Conservation (phyloP, 2,797 vertebrate species). For the Sebastes dallii region DNA sequence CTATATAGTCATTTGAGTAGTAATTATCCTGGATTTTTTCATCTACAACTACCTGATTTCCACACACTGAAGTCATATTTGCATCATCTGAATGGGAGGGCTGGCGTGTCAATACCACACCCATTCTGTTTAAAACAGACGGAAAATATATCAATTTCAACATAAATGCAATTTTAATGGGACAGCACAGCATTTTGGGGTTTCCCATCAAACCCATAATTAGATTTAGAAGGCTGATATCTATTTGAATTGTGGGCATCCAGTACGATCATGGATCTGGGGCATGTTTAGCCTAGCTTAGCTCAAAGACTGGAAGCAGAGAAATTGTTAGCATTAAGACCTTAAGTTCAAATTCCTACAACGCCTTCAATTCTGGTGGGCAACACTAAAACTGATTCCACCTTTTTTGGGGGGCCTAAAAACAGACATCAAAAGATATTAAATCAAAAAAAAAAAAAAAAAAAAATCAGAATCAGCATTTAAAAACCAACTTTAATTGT, state of each 20-base stretch:
- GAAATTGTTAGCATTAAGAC: neutral
- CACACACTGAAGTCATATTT: conserved; percentile 3
- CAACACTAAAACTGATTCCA: neutral
- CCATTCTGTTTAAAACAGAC: neutral
- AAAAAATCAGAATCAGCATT: no score
- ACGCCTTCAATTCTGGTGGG: neutral
- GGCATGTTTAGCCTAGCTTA: neutral
- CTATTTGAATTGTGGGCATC: conserved; percentile 2
- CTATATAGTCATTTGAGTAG: neutral
- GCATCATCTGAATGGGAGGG: conserved; percentile 21
- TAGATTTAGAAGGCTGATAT: neutral
- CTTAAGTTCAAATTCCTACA: neutral
- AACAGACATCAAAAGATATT: no score
- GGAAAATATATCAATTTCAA: conserved; percentile 14
- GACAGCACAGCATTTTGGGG: neutral
- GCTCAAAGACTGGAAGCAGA: conserved; percentile 6
- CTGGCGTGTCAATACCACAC: neutral
- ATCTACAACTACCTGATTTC: neutral
- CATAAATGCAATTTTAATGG: neutral
- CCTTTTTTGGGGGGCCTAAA: no score
- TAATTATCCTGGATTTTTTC: conserved; percentile 2
- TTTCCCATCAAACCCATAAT: neutral
- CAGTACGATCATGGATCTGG: neutral
- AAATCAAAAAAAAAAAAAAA: no score
- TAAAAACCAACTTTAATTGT: no score